These are phyloP conservation scores for Spodoptera frugiperda DNA, from an alignment of 1,140 invertebrate genomes.

Conservation along the genomic window DNA sequence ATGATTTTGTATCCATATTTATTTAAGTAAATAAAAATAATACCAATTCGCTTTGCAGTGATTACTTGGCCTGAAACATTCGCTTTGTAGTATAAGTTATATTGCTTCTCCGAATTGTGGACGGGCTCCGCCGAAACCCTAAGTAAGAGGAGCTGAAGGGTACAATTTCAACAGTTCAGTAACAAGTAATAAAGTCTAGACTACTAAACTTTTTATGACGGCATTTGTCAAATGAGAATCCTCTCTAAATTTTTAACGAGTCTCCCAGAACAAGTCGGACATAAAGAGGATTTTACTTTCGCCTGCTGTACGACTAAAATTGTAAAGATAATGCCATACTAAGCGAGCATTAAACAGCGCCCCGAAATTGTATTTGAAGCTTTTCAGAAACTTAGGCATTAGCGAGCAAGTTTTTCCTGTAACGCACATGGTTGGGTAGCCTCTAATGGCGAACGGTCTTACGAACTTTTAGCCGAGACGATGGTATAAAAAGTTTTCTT, in stretches of 20 bases:
- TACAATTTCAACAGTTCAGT: conserved; percentile 21
- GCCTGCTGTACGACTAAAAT: conserved; percentile 28
- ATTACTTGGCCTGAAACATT: too few relatives aligned
- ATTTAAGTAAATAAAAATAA: too few relatives aligned
- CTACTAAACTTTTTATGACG: conserved; percentile 40
- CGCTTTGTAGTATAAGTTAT: background rate
- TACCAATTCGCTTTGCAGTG: too few relatives aligned
- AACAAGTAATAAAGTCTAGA: conserved; percentile 39
- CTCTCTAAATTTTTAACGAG: conserved; percentile 41
- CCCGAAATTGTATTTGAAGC: conserved; percentile 77
- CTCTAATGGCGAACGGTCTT: conserved; percentile 77
- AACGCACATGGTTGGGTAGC: conserved; percentile 75
- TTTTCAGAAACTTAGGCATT: conserved; percentile 79
- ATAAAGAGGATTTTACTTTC: conserved; percentile 37
- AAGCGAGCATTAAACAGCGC: conserved; percentile 51
- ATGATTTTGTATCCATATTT: too few relatives aligned
- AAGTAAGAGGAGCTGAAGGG: conserved; percentile 18
- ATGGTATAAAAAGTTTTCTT: conserved; percentile 61
- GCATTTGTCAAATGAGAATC: conserved; percentile 42
- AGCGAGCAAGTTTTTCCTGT: conserved; percentile 75
- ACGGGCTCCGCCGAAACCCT: background rate
- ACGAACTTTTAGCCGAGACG: conserved; percentile 62
- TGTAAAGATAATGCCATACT: conserved; percentile 55
- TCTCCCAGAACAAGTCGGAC: conserved; percentile 22
- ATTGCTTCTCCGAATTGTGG: background rate